These are phyloP conservation scores for Anadara kagoshimensis DNA, from an alignment of 1,140 invertebrate species.

Conservation along the genomic window DNA sequence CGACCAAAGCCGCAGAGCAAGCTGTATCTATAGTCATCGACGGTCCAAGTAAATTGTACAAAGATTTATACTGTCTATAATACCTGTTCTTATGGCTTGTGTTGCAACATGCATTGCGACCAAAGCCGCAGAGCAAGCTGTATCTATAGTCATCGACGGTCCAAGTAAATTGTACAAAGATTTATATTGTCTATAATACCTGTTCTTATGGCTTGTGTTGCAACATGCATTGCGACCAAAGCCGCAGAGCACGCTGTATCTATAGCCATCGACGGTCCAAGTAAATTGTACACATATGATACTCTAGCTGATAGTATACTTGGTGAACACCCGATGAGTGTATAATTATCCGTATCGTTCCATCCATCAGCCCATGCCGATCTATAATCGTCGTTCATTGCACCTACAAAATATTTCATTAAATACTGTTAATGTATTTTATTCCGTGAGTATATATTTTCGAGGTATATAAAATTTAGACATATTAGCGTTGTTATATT, in stretches of 20 bases:
- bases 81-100: not conserved
- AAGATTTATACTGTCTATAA: too few relatives aligned
- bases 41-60: too few relatives aligned
- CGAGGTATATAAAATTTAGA: too few relatives aligned
- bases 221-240: constrained; percentile 49
- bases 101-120: too few relatives aligned
- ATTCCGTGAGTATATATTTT: too few relatives aligned
- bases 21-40: too few relatives aligned
- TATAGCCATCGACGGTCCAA: constrained; percentile 49
- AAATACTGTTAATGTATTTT: too few relatives aligned
- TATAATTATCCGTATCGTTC: constrained; percentile 36
- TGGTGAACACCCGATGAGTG: constrained; percentile 35
- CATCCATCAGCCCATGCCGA: constrained; percentile 3
- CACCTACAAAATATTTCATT: constrained; percentile 17
- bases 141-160: too few relatives aligned
- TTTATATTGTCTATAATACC: constrained; percentile 1
- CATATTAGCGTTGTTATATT: too few relatives aligned
- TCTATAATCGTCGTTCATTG: constrained; percentile 46
- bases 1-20: too few relatives aligned
- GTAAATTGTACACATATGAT: constrained; percentile 52
- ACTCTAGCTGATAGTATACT: constrained; percentile 46
- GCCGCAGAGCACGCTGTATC: constrained; percentile 59
- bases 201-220: constrained; percentile 27
- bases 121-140: too few relatives aligned
- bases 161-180: too few relatives aligned